Evolutionary conservation across 92 coral and sea anemone species (phyloP), one percentile per base, ranked within the genome.

Genomic region (Galaxea fascicularis): DNA sequence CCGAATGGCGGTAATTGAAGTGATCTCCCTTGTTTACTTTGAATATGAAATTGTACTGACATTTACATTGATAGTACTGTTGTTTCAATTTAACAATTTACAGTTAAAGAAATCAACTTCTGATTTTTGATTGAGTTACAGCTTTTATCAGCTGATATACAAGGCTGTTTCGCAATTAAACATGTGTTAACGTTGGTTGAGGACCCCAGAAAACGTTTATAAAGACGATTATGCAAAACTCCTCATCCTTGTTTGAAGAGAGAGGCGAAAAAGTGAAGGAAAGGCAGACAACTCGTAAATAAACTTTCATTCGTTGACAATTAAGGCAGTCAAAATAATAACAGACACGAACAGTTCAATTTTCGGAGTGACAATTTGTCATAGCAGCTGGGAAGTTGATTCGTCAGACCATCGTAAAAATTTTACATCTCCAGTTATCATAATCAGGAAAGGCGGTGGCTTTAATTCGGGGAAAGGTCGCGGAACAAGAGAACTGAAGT

Each of bases 1-100:
- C 52, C 51, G 66, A 78, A 82, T 59, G 69, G 70, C 57, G 41
- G 68, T 82, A 82, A 82, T 82, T 82, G 86, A 82, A 79, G 70
- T 70, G 49, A 71, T 82, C 70, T 31, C 57, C 44, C 73, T 82
- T 82, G 78, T 82, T 82, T 82, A 71, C 86, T 71, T 82, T 51
- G 86, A 58, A 52, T 56, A 82, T 71, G 71, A 82, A 82, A 56
- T 69, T 82, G 53, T 54, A 35, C 86, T 71, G 78, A 71, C 86
- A 71, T 56, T 49, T 82, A 70, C 41, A 78, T 71, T 58, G 78
- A 39, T 69, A 44, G 46, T 25, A 71, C 71, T 82, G 78, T 70
- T 71, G 25, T 70, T 82, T 27, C 20, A 41, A 57, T 54, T 27
- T 56, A 39, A 8, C 54, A 49, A 26, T 71, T 69, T 45, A 18